phyloP scores from a whole-genome alignment of 64 coral and sea anemone genomes.

The Pocillopora verrucosa region DNA sequence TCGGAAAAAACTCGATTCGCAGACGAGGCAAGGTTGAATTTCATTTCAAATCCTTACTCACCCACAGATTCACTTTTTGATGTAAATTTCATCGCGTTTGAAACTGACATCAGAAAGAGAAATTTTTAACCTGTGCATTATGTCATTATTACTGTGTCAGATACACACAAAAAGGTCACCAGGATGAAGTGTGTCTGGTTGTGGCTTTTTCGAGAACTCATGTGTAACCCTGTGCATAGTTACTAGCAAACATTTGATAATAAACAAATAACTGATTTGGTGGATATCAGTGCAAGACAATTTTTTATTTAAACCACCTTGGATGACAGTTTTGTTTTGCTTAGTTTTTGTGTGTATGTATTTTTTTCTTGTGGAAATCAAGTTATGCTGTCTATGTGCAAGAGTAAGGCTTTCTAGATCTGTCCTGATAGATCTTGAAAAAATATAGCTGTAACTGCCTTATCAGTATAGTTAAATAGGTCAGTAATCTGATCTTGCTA shows the following conservation, averaged over 20 bases:
- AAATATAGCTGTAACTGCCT: no score
- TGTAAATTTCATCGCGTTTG: slow-evolving; percentile 3
- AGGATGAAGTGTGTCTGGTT: background rate
- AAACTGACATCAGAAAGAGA: slow-evolving; percentile 41
- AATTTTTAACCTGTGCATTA: background rate
- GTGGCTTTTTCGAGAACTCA: background rate
- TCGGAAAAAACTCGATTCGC: background rate
- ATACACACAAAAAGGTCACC: background rate
- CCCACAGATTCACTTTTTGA: background rate
- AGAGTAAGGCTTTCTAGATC: no score
- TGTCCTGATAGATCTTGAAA: no score
- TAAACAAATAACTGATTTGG: background rate
- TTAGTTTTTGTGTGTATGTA: no score
- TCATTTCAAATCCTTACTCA: background rate
- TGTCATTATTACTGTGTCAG: background rate
- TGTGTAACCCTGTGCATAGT: background rate
- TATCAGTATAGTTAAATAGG: no score
- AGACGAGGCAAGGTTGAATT: background rate
- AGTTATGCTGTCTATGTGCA: no score
- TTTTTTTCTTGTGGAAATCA: no score
- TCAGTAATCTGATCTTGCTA: no score
- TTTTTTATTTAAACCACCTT: background rate
- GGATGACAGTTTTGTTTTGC: background rate
- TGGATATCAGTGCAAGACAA: background rate
- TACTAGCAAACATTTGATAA: background rate